phyloP scores from a whole-genome alignment of 2,888 invertebrate genomes.

The Hypercompe scribonia region DNA sequence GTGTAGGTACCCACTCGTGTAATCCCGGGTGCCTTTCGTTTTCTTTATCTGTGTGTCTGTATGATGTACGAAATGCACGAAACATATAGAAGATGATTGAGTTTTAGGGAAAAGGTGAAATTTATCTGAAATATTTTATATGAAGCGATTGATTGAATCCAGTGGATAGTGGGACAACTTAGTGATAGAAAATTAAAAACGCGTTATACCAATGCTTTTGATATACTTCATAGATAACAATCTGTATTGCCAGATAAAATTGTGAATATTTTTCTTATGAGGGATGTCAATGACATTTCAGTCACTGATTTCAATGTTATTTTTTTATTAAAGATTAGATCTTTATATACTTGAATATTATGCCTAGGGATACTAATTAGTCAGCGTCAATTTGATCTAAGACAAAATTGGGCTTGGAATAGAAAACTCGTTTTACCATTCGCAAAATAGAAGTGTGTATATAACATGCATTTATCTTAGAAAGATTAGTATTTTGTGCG shows the following conservation, averaged over 20 bases:
- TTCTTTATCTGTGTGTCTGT: slow-evolving; percentile 87
- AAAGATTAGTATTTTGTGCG: slow-evolving; percentile 76
- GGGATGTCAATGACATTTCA: slow-evolving; percentile 84
- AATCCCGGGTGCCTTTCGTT: slow-evolving; percentile 86
- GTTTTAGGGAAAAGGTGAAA: slow-evolving; percentile 74
- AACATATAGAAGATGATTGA: slow-evolving; percentile 93
- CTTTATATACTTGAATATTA: slow-evolving; percentile 80
- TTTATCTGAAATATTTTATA: slow-evolving; percentile 81
- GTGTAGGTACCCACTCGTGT: slow-evolving; percentile 85
- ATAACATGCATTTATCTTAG: slow-evolving; percentile 84
- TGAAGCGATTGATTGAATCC: slow-evolving; percentile 80
- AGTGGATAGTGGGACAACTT: slow-evolving; percentile 82
- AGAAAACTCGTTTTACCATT: slow-evolving; percentile 71
- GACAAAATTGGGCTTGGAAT: slow-evolving; percentile 69
- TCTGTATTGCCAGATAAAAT: slow-evolving; percentile 87
- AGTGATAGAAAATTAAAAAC: slow-evolving; percentile 79
- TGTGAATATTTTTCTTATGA: slow-evolving; percentile 86
- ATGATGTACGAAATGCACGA: slow-evolving; percentile 96
- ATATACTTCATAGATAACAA: slow-evolving; percentile 79
- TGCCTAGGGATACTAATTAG: slow-evolving; percentile 77
- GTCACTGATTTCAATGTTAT: slow-evolving; percentile 83
- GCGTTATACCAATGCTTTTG: slow-evolving; percentile 76
- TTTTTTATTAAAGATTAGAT: slow-evolving; percentile 84
- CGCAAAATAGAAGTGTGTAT: slow-evolving; percentile 77
- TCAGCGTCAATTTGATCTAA: slow-evolving; percentile 72